phyloP scores from a whole-genome alignment of 2,888 invertebrate species.

The Galerucella calmariensis region DNA sequence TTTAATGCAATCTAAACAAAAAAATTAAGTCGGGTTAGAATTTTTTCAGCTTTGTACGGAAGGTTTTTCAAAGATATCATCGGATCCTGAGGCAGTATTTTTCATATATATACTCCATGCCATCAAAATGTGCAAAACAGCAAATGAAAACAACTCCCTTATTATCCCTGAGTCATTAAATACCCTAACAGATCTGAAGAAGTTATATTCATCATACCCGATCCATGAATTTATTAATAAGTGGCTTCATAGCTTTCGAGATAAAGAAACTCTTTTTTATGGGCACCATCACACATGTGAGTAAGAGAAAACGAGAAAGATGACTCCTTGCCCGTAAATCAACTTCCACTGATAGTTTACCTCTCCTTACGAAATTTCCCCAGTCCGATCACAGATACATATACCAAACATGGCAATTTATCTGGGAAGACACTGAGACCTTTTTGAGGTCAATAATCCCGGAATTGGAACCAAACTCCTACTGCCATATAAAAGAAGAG shows the following conservation, averaged over 20 bases:
- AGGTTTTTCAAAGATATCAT: no score
- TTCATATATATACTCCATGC: background rate
- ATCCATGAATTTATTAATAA: background rate
- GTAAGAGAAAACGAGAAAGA: background rate
- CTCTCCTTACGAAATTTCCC: background rate
- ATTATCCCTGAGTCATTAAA: background rate
- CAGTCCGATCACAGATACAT: background rate
- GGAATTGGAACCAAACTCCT: background rate
- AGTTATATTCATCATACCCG: background rate
- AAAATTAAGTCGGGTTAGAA: no score
- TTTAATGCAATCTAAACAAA: no score
- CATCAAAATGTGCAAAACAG: background rate
- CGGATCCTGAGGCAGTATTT: no score
- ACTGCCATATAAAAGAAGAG: background rate
- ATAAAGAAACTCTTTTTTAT: constrained; percentile 2
- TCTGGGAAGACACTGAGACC: background rate
- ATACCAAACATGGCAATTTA: background rate
- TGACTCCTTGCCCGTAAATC: background rate
- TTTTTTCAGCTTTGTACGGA: no score
- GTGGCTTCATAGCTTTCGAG: background rate
- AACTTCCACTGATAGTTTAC: background rate
- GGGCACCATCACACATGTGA: background rate
- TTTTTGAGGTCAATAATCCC: background rate
- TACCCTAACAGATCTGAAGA: background rate
- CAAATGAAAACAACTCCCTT: background rate